Evolutionary conservation across 2,888 invertebrate species (phyloP), one percentile per base, ranked within the genome.

Genomic region (Diadegma fenestrale): DNA sequence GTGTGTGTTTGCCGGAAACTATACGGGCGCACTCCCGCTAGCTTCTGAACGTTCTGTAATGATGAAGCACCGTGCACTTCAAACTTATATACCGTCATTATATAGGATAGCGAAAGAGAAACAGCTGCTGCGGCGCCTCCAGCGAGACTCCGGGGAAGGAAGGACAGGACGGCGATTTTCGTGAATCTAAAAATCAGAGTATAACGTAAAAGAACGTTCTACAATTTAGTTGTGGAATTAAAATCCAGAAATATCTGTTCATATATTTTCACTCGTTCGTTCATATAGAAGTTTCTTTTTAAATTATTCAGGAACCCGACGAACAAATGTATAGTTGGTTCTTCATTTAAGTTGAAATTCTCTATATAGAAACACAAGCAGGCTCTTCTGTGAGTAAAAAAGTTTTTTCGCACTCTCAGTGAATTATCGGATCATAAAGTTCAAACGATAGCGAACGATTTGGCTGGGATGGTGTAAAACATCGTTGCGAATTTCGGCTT

Each of bases 381-480:
- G 1, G 14, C 43, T 72, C 73, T 61, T 51, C 72, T 54, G 43
- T 33, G 76, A 37, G n/a, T 63, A 63, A 77, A 81, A 72, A 71
- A 82, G 30, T 75, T 72, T 63, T 81, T 71, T 63, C 73, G 71
- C 81, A 66, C 73, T 41, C 54, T 26, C 66, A 66, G 54, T 82
- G 82, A 82, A 78, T 82, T 66, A 82, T 82, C 64, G 66, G 78
- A 82, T 83, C 84, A 78, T 84, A 86, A 86, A 86, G 30, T 51
- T 73, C 63, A 30, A 69, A 81, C 58, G 69, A 73, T 81, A 54
- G 12, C 69, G 80, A 77, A 71, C 82, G 84, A 84, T 84, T 83
- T 84, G 80, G 61, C 69, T 54, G 76, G 68, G 61, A 79, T 73
- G 73, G 83, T 83, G 79, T 69, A 75, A 79, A 83, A 83, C 79